Evolutionary conservation across 1,140 invertebrate species (phyloP), one percentile per base, ranked within the genome.

Genomic region (Euschistus heros): DNA sequence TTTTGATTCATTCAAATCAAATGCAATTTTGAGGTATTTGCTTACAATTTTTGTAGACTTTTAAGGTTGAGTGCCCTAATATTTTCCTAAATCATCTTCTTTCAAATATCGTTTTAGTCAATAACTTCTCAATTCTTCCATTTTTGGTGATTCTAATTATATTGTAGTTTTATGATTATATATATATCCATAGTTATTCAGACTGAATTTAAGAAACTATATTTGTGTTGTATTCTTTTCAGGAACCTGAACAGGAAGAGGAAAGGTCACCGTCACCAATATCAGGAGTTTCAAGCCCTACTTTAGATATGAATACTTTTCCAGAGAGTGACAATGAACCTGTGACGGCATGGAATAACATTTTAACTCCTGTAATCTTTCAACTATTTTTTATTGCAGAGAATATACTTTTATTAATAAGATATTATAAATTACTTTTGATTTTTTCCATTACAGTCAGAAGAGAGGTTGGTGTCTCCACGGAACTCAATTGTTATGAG

Each of bases 401-500:
- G 5, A 33, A 3, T n/a, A 27, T n/a, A 57, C n/a, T 22, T 59
- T 59, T 37, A 44, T 30, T 3, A 30, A 62, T 7, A 46, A 18
- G 4, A 20, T n/a, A 37, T 44, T 4, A 1, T 20, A 18, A 33
- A 1, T 5, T 14, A 8, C n/a, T 62, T n/a, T n/a, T 62, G 5
- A 33, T 33, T 37, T 62, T 62, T 18, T 47, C 52, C 7, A 37
- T 69, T 65, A 7, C 57, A 69, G 68, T 66, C 37, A 17, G 68
- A 66, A 18, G 68, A 74, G 61, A 72, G 76, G 66, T 71, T 83
- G 72, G 74, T 81, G 0, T 85, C 84, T 2, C 84, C 84, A 0
- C 72, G 83, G 20, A 84, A 84, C 70, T 83, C 82, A 0, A 70
- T 82, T 27, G 73, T 83, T 17, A 73, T 80, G 20, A 82, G 81